phyloP scores from a whole-genome alignment of 2,797 vertebrate genomes.

The Enteromius afrohamiltoni region DNA sequence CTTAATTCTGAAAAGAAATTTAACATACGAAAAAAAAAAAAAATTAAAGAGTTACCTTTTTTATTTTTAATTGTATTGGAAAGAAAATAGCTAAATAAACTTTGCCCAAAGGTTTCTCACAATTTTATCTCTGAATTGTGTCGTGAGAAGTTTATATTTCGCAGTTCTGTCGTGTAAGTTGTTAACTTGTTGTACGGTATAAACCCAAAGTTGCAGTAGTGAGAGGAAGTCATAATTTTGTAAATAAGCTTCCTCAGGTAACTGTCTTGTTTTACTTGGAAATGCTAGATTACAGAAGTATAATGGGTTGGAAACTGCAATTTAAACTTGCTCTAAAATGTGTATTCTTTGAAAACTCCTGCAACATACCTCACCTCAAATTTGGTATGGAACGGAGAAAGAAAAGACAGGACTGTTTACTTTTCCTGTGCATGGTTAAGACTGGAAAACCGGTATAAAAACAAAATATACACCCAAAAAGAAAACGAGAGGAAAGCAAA shows the following conservation, averaged over 20 bases:
- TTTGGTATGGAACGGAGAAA: neutral
- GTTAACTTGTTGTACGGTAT: neutral
- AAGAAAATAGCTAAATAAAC: neutral
- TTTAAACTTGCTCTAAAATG: neutral
- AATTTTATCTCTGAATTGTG: neutral
- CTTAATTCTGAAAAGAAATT: neutral
- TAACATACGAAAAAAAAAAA: too few species aligned
- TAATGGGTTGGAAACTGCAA: too few species aligned
- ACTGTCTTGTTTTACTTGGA: neutral
- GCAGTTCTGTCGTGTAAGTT: neutral
- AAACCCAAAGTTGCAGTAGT: neutral
- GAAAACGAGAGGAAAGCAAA: slow-evolving; percentile 64
- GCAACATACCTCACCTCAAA: neutral
- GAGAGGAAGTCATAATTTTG: neutral
- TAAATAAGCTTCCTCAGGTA: neutral
- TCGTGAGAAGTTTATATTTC: neutral
- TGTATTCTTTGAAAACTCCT: slow-evolving; percentile 3
- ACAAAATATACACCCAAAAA: slow-evolving; percentile 66
- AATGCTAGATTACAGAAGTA: neutral
- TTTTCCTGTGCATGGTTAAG: slow-evolving; percentile 65
- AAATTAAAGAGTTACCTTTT: neutral
- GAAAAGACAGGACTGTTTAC: slow-evolving; percentile 28
- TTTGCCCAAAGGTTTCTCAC: neutral
- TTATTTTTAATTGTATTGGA: neutral
- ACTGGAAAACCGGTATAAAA: slow-evolving; percentile 71